Conservation (phyloP, 35 echinoderm and acorn worm genomes). For the Anneissia japonica region DNA sequence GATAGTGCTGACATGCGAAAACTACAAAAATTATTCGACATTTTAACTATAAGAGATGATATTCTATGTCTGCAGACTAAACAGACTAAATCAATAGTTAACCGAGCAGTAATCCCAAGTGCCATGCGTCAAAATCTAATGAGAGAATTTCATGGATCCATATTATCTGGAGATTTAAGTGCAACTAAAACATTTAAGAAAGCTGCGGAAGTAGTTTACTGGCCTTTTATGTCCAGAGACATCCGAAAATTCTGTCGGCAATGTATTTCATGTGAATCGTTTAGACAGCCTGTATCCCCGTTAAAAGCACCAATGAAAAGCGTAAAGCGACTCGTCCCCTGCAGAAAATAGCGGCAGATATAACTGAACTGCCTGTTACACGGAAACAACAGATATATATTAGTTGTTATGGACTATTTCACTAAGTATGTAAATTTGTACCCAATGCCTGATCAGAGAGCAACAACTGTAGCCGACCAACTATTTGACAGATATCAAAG, state of each 20-base stretch:
- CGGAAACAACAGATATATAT: conserved; percentile 44
- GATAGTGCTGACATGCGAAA: too few relatives aligned
- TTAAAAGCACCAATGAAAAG: not conserved
- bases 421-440: conserved; percentile 60
- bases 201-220: not conserved
- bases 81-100: too few relatives aligned
- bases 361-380: conserved; percentile 51
- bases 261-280: not conserved
- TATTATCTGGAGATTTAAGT: not conserved
- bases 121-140: too few relatives aligned
- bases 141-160: too few relatives aligned
- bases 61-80: too few relatives aligned
- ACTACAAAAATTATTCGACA: too few relatives aligned
- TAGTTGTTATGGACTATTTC: conserved; percentile 60
- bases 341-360: conserved; percentile 50
- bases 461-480: conserved; percentile 47
- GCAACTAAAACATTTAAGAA: not conserved
- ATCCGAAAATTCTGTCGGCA: not conserved
- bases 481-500: not conserved
- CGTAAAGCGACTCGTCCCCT: conserved; percentile 17
- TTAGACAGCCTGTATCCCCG: not conserved
- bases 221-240: conserved; percentile 7
- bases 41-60: too few relatives aligned
- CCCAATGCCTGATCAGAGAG: conserved; percentile 31
- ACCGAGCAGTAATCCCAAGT: too few relatives aligned